Evolutionary conservation across 2,888 invertebrate genomes (phyloP).

Genomic region (Drosophila borealis): DNA sequence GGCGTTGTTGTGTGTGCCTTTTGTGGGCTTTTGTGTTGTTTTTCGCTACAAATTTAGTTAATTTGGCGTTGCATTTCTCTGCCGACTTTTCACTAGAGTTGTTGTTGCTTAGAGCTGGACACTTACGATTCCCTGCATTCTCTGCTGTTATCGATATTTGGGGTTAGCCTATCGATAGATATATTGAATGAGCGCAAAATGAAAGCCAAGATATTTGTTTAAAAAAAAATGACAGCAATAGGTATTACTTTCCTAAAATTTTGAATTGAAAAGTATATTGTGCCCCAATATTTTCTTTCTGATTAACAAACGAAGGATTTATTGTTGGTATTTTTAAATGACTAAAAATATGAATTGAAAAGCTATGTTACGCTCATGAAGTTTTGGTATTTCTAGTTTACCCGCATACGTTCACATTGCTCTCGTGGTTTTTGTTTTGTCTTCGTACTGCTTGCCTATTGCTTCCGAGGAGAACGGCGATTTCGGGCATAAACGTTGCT

Average conservation of each 20-base stretch:
- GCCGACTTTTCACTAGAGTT: slow-evolving; percentile 62
- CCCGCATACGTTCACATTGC: slow-evolving; percentile 35
- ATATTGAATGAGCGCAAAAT: slow-evolving; percentile 2
- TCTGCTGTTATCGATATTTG: slow-evolving; percentile 22
- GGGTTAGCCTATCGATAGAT: slow-evolving; percentile 7
- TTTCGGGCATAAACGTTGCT: slow-evolving; percentile 48
- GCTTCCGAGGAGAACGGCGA: slow-evolving; percentile 51
- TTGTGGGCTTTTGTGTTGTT: slow-evolving; percentile 27
- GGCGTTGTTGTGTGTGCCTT: slow-evolving; percentile 16
- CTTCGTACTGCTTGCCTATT: slow-evolving; percentile 59
- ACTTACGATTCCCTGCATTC: slow-evolving; percentile 17
- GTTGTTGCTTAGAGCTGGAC: slow-evolving; percentile 45
- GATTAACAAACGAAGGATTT: background rate
- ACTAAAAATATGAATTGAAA: background rate
- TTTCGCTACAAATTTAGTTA: slow-evolving; percentile 52
- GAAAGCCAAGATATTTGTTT: slow-evolving; percentile 1
- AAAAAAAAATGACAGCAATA: background rate
- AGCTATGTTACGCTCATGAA: background rate
- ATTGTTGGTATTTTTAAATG: background rate
- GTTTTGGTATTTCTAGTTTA: slow-evolving; percentile 14
- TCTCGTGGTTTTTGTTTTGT: slow-evolving; percentile 61
- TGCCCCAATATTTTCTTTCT: background rate
- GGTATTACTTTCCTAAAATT: background rate
- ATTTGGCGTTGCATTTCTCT: slow-evolving; percentile 58
- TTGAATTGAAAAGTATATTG: background rate